A percentile compares a stretch with the other conserved stretches of the same genome.
These are phyloP conservation scores for Oscheius sp. DNA, from an alignment of 2,888 invertebrate species.

Conservation along the genomic window DNA sequence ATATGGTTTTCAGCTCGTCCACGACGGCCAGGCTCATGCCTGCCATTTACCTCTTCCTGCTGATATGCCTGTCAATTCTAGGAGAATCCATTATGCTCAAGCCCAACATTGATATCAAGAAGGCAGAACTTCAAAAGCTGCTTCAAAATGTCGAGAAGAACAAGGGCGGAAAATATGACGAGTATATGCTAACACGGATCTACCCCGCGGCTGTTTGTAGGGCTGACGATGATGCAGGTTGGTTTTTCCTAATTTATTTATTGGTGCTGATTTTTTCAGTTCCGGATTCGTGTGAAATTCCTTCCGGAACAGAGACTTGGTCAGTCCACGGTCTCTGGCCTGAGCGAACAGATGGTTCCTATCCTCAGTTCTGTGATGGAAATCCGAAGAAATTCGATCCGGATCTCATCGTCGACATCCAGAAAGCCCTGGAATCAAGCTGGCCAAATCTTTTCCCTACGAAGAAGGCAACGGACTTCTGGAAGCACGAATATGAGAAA, in stretches of 20 bases:
- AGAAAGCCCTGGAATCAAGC: constrained; percentile 39
- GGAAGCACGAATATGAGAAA: constrained; percentile 63
- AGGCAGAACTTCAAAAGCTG: not conserved
- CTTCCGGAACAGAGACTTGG: constrained; percentile 47
- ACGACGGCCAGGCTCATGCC: too few relatives aligned
- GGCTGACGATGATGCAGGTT: constrained; percentile 49
- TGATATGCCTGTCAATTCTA: too few relatives aligned
- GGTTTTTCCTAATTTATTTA: not conserved
- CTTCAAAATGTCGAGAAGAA: not conserved
- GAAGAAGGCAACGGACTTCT: constrained; percentile 46
- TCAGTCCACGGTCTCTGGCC: constrained; percentile 59
- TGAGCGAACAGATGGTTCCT: constrained; percentile 48
- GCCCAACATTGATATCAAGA: not conserved
- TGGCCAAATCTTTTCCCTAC: constrained; percentile 57
- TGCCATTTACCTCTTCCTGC: too few relatives aligned
- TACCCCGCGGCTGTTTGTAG: constrained; percentile 56
- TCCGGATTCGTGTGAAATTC: constrained; percentile 57
- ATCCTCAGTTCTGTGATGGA: constrained; percentile 53
- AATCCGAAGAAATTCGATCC: constrained; percentile 47
- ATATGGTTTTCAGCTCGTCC: too few relatives aligned
- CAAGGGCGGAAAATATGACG: constrained; percentile 44
- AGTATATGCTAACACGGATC: constrained; percentile 53
- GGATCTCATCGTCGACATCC: constrained; percentile 45
- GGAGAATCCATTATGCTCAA: too few relatives aligned
- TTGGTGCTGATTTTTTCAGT: constrained; percentile 21